A percentile compares a stretch with the other conserved stretches of the same genome.
These are phyloP conservation scores for Cynocephalus volans DNA, from an alignment of 2,113 vertebrate genomes.

Conservation along the genomic window DNA sequence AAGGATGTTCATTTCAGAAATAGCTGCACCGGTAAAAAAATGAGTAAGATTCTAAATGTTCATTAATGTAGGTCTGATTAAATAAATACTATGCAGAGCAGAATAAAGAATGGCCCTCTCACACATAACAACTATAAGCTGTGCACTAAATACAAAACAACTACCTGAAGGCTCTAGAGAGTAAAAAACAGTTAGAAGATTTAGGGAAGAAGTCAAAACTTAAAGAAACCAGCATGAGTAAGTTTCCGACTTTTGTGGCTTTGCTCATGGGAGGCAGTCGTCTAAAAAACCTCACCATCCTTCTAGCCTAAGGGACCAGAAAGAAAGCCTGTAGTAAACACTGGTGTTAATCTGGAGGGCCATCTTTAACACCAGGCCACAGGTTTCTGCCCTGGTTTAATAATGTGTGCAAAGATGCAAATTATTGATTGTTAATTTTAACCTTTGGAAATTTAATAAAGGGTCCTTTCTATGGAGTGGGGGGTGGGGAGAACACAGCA, in stretches of 20 bases:
- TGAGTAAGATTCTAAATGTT: constrained; percentile 2
- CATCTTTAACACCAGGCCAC: neutral
- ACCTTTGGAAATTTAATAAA: constrained; percentile 45
- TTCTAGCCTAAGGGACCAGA: neutral
- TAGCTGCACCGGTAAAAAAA: neutral
- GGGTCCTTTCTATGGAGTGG: neutral
- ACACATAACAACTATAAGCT: neutral
- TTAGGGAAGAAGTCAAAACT: neutral
- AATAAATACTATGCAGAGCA: neutral
- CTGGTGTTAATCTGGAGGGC: neutral
- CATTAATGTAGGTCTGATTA: neutral
- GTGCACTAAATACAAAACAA: neutral
- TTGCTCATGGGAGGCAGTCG: neutral
- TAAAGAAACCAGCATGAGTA: neutral
- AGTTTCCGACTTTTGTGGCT: neutral
- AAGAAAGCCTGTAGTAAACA: neutral
- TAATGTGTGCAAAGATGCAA: neutral
- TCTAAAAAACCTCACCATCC: neutral
- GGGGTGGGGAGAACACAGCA: neutral
- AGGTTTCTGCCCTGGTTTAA: neutral
- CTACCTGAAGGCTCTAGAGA: neutral
- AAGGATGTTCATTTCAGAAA: neutral
- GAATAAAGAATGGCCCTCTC: neutral
- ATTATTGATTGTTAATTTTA: neutral
- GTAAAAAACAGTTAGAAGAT: neutral